A percentile compares a stretch with the other conserved stretches of the same genome.
These are phyloP conservation scores for Schizothorax lantsangensis DNA, from an alignment of 2,797 vertebrate genomes.

Conservation along the genomic window DNA sequence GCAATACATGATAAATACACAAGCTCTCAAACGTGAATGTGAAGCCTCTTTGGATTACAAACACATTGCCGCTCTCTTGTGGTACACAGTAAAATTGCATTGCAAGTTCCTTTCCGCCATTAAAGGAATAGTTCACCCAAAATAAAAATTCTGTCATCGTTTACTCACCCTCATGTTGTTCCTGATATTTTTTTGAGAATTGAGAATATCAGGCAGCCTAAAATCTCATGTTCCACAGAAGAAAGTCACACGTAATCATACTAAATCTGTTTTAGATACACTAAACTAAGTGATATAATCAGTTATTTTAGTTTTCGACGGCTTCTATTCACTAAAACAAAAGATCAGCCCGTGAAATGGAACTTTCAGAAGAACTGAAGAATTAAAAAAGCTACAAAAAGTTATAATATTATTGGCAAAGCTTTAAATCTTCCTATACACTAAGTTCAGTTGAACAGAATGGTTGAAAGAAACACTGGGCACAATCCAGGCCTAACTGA, in stretches of 20 bases:
- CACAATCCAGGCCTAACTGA: not conserved
- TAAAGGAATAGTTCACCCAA: constrained; percentile 9
- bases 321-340: not conserved
- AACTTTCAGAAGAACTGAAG: not conserved
- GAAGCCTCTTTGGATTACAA: constrained; percentile 6
- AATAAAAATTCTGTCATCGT: constrained; percentile 12
- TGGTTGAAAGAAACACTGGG: not conserved
- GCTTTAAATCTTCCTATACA: not conserved
- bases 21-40: constrained; percentile 5
- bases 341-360: not conserved
- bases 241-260: not conserved
- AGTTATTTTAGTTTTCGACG: not conserved
- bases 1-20: not conserved
- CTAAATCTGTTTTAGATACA: not conserved
- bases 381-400: not conserved
- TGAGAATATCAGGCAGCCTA: not conserved
- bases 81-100: constrained; percentile 4
- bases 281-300: not conserved
- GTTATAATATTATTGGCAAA: not conserved
- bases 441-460: not conserved
- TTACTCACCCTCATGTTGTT: constrained; percentile 8
- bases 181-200: not conserved
- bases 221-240: not conserved
- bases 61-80: constrained; percentile 27
- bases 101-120: constrained; percentile 15